A percentile compares a stretch with the other conserved stretches of the same genome.
Conservation (phyloP, 2,888 invertebrate species). For the Caenorhabditis becei region DNA sequence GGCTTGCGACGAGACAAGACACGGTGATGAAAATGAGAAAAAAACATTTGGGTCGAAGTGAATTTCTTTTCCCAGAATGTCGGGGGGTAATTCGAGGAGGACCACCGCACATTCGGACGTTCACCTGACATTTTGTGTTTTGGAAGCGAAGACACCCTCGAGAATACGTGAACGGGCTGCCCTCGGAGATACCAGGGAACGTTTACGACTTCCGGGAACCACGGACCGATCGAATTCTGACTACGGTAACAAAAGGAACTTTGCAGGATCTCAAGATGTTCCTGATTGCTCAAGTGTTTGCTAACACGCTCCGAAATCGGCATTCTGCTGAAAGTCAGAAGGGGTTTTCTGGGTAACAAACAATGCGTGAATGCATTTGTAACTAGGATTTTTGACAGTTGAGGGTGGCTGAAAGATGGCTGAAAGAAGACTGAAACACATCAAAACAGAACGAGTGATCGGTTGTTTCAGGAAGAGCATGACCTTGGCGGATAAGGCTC, state of each 20-base stretch:
- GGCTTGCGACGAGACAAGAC: background rate
- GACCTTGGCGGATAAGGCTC: conserved; percentile 7
- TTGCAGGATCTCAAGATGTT: background rate
- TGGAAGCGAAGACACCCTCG: background rate
- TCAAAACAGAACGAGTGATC: background rate
- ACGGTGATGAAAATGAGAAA: background rate
- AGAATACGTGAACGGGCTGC: background rate
- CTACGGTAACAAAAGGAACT: background rate
- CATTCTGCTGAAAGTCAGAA: conserved; percentile 26
- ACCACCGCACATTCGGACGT: background rate
- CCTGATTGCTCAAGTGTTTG: conserved; percentile 14
- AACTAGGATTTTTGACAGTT: conserved; percentile 38
- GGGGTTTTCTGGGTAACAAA: conserved; percentile 21
- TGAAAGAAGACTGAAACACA: conserved; percentile 8
- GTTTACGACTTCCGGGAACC: no score
- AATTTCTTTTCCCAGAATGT: background rate
- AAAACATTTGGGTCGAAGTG: background rate
- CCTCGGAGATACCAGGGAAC: background rate
- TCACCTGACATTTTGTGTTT: background rate
- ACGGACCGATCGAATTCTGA: background rate
- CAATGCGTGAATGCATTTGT: conserved; percentile 52
- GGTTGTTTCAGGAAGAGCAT: conserved; percentile 22
- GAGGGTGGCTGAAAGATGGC: conserved; percentile 18
- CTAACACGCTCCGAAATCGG: conserved; percentile 13
- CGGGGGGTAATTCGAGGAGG: background rate